Base-by-base conservation (phyloP, 2,888 invertebrate genomes). In the Aelia acuminata region DNA sequence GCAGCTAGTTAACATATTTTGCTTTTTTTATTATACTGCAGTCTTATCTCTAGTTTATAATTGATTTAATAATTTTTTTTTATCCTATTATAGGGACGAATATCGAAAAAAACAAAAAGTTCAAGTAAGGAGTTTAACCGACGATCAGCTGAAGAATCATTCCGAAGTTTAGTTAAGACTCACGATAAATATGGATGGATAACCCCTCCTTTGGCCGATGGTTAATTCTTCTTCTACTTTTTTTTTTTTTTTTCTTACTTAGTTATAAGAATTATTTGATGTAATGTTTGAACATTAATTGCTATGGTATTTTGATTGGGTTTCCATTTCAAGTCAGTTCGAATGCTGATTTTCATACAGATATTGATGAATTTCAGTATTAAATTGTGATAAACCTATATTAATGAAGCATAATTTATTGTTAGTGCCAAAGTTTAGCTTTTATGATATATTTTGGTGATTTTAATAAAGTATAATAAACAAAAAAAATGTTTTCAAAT, bases 181-280 rank as follows among this genome's bases (percentile, higher is more conserved):
- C 97, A 97, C 92, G 97, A 97, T 92, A 97, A 97, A 92, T 97
- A 97, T 92, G 97, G 97, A 88, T 97, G 97, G 97, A 97, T 97
- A 85, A 97, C 97, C 47, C 97, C 97, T 47, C 95, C 97, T 26
- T 93, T 97, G 90, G 95, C 97, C 84, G 97, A 97, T 92, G 97
- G 97, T 92, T 97, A 95, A 70, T 87, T 87, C 22, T 22, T 8
- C 18, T 39, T 31, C 15, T 10, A n/a, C 70, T 35, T 3, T 75
- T n/a, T 49, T 31, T 48, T 87, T 70, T 47, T 63, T 48, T 39
- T 35, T 80, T 87, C 31, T 53, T 15, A 11, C 20, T 13, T 75
- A 22, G n/a, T 22, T 35, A 43, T 31, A 63, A 57, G n/a, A 57
- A 31, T 47, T 87, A 35, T 47, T 57, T 87, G 11, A 75, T 35